Evolutionary conservation across 2,888 invertebrate genomes (phyloP).

Genomic region (Polyommatus iphigenia): DNA sequence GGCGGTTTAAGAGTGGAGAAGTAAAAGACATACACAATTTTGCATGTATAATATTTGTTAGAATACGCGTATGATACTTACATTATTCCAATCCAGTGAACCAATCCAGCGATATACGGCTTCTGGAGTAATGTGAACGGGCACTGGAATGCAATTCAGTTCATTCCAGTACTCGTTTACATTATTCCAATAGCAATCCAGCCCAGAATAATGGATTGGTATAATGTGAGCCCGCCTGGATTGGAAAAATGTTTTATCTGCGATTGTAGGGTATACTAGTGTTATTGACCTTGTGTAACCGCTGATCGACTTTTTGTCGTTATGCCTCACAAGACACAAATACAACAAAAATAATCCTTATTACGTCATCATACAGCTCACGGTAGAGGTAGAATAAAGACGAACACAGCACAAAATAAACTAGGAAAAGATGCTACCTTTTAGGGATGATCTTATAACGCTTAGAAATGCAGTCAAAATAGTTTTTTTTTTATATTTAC

Average conservation of each 20-base stretch:
- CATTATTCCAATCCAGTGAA: too few species aligned
- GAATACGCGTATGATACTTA: too few species aligned
- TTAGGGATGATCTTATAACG: not conserved
- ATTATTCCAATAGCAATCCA: too few species aligned
- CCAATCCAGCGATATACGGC: too few species aligned
- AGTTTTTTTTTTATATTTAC: not conserved
- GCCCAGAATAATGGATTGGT: too few species aligned
- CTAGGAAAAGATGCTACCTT: not conserved
- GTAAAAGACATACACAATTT: too few species aligned
- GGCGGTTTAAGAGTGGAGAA: too few species aligned
- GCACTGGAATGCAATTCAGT: too few species aligned
- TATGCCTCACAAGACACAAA: conserved; percentile 34
- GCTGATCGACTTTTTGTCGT: conserved; percentile 44
- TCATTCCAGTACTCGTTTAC: too few species aligned
- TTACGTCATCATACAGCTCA: not conserved
- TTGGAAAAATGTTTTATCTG: conserved; percentile 30
- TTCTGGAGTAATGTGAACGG: too few species aligned
- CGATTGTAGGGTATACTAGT: conserved; percentile 34
- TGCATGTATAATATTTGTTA: too few species aligned
- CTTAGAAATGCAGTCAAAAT: not conserved
- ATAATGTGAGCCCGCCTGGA: not conserved
- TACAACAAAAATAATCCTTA: conserved; percentile 5
- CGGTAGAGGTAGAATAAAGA: not conserved
- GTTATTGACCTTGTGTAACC: conserved; percentile 46
- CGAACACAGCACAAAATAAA: not conserved